A percentile compares a stretch with the other conserved stretches of the same genome.
Conservation (phyloP, 1,140 invertebrate genomes). For the Musca vetustissima region DNA sequence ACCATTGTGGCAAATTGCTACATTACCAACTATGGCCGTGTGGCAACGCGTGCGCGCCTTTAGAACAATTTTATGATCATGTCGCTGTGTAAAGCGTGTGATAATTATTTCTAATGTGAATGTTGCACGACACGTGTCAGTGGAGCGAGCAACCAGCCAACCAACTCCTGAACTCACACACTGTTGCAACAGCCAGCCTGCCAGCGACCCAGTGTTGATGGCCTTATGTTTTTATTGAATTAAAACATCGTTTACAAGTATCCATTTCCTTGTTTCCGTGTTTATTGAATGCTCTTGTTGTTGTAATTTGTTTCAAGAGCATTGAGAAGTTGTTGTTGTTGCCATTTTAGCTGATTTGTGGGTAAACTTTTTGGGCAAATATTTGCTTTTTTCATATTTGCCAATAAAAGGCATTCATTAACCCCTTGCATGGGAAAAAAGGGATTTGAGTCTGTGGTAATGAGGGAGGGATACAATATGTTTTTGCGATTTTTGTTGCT, state of each 20-base stretch:
- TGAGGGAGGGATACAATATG: not conserved
- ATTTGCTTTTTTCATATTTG: not conserved
- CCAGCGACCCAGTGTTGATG: no score
- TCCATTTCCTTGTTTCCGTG: constrained; percentile 49
- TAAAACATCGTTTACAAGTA: constrained; percentile 40
- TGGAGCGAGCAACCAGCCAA: no score
- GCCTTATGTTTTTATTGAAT: not conserved
- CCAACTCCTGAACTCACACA: not conserved
- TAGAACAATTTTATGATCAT: constrained; percentile 1
- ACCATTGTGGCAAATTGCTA: not conserved
- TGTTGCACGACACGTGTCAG: constrained; percentile 43
- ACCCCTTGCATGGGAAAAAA: not conserved
- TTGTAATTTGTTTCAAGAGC: not conserved
- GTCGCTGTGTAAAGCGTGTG: constrained; percentile 39
- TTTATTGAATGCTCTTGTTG: constrained; percentile 15
- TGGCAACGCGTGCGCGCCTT: no score
- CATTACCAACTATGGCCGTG: no score
- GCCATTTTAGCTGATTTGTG: not conserved
- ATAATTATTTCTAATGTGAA: constrained; percentile 44
- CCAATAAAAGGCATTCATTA: not conserved
- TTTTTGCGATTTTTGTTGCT: not conserved
- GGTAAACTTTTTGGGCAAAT: not conserved
- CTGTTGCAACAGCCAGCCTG: not conserved
- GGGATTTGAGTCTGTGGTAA: not conserved
- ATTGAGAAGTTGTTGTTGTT: not conserved